phyloP scores from a whole-genome alignment of 2,113 vertebrate genomes.

The Chaetura pelagica region DNA sequence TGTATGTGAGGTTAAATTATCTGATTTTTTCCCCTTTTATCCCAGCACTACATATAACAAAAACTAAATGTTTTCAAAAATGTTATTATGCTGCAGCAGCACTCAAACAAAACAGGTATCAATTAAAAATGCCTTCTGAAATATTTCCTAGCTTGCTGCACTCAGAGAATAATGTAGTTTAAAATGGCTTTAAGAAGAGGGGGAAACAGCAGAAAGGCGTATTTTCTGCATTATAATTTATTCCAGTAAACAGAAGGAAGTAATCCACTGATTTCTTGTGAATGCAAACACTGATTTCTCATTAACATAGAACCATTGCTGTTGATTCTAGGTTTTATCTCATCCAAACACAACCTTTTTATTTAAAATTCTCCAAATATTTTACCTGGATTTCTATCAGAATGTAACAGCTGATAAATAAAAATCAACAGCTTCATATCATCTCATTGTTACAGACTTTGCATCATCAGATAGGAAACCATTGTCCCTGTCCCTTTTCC shows the following conservation, averaged over 20 bases:
- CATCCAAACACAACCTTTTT: neutral
- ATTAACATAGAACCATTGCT: neutral
- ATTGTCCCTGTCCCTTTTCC: neutral
- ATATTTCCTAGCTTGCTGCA: neutral
- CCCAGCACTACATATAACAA: neutral
- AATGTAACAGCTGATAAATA: neutral
- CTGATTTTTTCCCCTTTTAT: neutral
- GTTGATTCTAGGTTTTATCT: neutral
- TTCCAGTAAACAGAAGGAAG: accelerated
- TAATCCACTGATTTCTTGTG: neutral
- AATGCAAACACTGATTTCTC: neutral
- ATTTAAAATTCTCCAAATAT: neutral
- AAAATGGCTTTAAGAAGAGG: neutral
- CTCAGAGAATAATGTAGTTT: neutral
- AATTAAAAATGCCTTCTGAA: neutral
- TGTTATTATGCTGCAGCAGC: neutral
- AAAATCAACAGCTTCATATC: neutral
- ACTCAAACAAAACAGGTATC: neutral
- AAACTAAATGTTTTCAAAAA: neutral
- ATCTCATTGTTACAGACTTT: neutral
- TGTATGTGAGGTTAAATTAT: neutral
- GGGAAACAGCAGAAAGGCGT: neutral
- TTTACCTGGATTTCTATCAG: neutral
- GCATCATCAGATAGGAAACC: neutral
- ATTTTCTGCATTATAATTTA: neutral